Conservation (phyloP, 2,113 vertebrate species). For the Centrocercus urophasianus region DNA sequence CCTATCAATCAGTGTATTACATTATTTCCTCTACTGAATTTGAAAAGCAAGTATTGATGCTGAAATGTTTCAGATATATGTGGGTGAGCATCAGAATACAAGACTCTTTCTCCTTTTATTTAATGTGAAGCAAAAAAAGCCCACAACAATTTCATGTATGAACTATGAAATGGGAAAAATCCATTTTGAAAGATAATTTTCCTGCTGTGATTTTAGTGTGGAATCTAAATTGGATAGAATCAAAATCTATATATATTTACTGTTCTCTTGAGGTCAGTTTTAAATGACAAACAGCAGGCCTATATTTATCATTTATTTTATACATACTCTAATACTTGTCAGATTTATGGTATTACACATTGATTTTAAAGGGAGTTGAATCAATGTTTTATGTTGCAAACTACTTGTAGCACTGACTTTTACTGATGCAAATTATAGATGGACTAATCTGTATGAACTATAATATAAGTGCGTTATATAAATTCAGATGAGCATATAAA, state of each 20-base stretch:
- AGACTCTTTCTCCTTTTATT: background rate
- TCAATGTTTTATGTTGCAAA: background rate
- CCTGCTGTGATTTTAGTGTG: background rate
- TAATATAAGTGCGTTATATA: background rate
- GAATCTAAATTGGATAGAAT: background rate
- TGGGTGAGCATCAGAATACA: background rate
- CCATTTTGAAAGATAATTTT: background rate
- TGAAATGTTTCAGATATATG: background rate
- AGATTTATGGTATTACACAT: background rate
- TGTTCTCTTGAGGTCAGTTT: background rate
- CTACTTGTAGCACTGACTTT: background rate
- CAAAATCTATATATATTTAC: background rate
- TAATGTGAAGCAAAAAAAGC: background rate
- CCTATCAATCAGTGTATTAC: background rate
- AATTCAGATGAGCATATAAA: background rate
- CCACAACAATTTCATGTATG: background rate
- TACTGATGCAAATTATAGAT: background rate
- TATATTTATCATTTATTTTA: slow-evolving; percentile 10
- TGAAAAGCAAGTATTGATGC: background rate
- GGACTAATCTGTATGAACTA: background rate
- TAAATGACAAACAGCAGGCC: background rate
- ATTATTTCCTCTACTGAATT: background rate
- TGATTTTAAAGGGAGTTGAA: background rate
- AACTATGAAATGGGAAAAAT: background rate
- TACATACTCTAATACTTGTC: background rate